Evolutionary conservation across 1,140 invertebrate genomes (phyloP).

Genomic region (Drosophila paulistorum): DNA sequence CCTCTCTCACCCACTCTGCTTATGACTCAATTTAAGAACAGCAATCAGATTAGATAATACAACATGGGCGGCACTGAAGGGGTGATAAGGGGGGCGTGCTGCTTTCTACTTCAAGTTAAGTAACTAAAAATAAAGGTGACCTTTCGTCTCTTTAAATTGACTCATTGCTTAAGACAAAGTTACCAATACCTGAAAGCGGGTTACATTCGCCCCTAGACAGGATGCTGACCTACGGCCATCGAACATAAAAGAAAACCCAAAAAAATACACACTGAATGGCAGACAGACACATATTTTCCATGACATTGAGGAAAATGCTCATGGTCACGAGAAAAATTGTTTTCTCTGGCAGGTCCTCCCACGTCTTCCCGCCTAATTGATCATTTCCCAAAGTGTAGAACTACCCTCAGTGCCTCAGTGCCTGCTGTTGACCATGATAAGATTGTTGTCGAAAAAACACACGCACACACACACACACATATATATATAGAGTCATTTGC

Average conservation of each 20-base stretch:
- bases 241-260: neutral
- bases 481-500: neutral
- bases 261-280: neutral
- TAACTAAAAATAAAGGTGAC: constrained; percentile 14
- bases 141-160: too few relatives aligned
- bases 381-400: neutral
- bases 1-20: constrained; percentile 29
- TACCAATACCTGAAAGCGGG: too few relatives aligned
- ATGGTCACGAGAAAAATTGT: constrained; percentile 1
- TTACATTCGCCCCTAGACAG: neutral
- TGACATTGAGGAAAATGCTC: constrained; percentile 7
- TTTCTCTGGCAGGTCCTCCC: neutral
- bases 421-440: constrained; percentile 51
- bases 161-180: too few relatives aligned
- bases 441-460: constrained; percentile 66
- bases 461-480: constrained; percentile 40
- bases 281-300: neutral
- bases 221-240: neutral
- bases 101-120: constrained; percentile 13
- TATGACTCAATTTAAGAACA: constrained; percentile 39
- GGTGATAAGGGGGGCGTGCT: neutral
- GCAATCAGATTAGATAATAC: constrained; percentile 43
- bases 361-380: neutral
- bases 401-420: neutral
- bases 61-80: constrained; percentile 4